Evolutionary conservation across 2,113 vertebrate genomes (phyloP), one percentile per base, ranked within the genome.

Genomic region (Pseudopipra pipra): DNA sequence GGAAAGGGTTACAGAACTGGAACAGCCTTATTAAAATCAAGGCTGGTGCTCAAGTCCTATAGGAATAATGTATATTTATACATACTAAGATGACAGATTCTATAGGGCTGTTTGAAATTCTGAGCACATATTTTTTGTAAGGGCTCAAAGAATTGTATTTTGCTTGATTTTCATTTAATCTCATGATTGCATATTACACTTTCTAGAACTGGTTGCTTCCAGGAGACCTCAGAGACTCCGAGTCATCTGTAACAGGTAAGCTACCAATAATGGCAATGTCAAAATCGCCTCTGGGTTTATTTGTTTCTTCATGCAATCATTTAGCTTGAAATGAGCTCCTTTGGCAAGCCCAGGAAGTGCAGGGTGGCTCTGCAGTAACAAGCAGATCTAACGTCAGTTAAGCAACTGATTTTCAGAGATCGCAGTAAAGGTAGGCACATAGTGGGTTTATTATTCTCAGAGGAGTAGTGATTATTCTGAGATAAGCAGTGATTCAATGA

Each of bases 221-320:
- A 97, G 96, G 23, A 96, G 98, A 86, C 97, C 98, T 61, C 98
- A 97, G 87, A 98, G 96, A 65, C 98, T 99, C 75, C 85, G 63
- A 95, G 97, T 96, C 19, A 91, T 98, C 86, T 99, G 98, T 98
- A 98, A 98, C 98, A 98, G 98, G 99, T 99, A 96, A 98, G 97
- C 62, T 87, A 89, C 65, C 54, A 94, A 37, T 70, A 89, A 91
- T 0, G 4, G 85, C 66, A 71, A 73, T 61, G 87, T 96, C 78
- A 96, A 80, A 90, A 74, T 89, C 0, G 41, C 96, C 95, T 85
- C 81, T 89, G 94, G 91, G 81, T 93, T 87, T 92, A 91, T 95
- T 97, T 95, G 90, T 90, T 97, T 96, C 96, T 94, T 96, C 92
- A 88, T 95, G 81, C 92, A 97, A 65, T 81, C 95, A 90, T 97